phyloP scores from a whole-genome alignment of 1,140 invertebrate species.

The Coptotermes formosanus region DNA sequence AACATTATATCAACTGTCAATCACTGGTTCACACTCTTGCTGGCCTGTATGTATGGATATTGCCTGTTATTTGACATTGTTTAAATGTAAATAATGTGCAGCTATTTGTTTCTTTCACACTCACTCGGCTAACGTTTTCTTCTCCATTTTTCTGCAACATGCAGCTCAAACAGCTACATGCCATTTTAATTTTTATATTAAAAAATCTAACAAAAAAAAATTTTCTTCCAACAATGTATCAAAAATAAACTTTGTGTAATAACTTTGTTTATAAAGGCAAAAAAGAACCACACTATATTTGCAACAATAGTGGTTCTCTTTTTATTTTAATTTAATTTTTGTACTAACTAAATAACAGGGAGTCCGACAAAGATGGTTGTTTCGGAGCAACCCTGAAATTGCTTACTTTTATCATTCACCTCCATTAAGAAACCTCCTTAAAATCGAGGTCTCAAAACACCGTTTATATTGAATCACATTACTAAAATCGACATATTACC shows the following conservation, averaged over 20 bases:
- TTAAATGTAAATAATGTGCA: constrained; percentile 29
- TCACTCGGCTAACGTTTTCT: constrained; percentile 35
- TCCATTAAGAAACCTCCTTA: constrained; percentile 33
- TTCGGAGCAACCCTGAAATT: constrained; percentile 28
- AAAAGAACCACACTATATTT: constrained; percentile 48
- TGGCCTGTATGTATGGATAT: background rate
- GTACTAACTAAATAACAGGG: constrained; percentile 46
- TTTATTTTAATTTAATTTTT: constrained; percentile 42
- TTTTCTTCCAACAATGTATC: constrained; percentile 53
- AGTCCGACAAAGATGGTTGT: constrained; percentile 26
- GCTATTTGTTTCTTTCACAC: constrained; percentile 28
- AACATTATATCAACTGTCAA: background rate
- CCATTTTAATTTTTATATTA: constrained; percentile 37
- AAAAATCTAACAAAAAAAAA: constrained; percentile 48
- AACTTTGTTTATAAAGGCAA: constrained; percentile 42
- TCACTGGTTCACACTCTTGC: background rate
- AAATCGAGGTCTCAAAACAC: constrained; percentile 32
- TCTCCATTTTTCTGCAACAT: constrained; percentile 34
- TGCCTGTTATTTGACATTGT: constrained; percentile 9
- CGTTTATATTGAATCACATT: constrained; percentile 29
- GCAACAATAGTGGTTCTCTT: constrained; percentile 46
- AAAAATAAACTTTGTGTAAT: constrained; percentile 53
- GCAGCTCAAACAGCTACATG: constrained; percentile 37
- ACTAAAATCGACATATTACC: constrained; percentile 32
- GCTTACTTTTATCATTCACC: constrained; percentile 28